Evolutionary conservation across 2,888 invertebrate genomes (phyloP).

Genomic region (Orthosia gracilis): DNA sequence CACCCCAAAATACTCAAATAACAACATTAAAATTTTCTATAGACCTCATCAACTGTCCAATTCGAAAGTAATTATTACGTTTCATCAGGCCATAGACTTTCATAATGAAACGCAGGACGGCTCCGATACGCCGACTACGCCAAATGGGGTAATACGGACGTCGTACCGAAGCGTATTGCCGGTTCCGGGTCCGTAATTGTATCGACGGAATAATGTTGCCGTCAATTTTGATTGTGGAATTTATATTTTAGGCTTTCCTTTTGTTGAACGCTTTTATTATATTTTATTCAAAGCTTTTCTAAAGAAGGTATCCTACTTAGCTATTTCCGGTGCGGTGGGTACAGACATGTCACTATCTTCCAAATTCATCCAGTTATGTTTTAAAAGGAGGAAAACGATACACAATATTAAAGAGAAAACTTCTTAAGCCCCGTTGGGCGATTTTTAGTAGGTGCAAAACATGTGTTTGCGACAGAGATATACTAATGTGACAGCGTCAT

Average conservation of each 20-base stretch:
- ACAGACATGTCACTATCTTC: neutral
- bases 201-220: slow-evolving; percentile 46
- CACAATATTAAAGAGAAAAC: no score
- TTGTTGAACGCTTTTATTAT: neutral
- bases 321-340: neutral
- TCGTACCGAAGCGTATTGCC: slow-evolving; percentile 43
- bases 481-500: no score
- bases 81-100: slow-evolving; percentile 51
- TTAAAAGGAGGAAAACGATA: no score
- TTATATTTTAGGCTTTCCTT: slow-evolving; percentile 34
- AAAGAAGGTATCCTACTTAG: neutral
- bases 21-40: slow-evolving; percentile 49
- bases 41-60: slow-evolving; percentile 53
- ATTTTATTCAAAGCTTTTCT: neutral
- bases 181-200: slow-evolving; percentile 46
- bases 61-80: slow-evolving; percentile 58
- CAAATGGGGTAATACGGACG: slow-evolving; percentile 52
- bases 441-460: no score
- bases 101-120: slow-evolving; percentile 50
- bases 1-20: slow-evolving; percentile 33
- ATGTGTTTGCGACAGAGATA: no score
- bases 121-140: slow-evolving; percentile 41
- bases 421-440: no score
- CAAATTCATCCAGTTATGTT: neutral
- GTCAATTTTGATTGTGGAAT: slow-evolving; percentile 35